Conservation (phyloP, 2,888 invertebrate species). For the Cepaea hortensis region DNA sequence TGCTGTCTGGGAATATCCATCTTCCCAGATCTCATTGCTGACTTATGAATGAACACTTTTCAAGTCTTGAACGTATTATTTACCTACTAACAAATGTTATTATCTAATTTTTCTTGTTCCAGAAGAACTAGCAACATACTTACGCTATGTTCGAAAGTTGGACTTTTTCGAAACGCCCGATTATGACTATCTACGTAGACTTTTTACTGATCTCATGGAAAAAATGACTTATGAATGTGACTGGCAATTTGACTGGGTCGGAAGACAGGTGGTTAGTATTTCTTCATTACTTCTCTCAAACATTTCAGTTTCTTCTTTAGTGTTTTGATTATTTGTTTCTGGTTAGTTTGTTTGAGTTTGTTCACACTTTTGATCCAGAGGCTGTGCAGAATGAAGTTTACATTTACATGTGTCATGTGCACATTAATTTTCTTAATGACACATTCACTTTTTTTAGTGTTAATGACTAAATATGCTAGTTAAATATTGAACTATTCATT, state of each 20-base stretch:
- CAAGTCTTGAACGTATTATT: too few relatives aligned
- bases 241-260: conserved; percentile 76
- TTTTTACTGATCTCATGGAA: conserved; percentile 84
- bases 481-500: too few relatives aligned
- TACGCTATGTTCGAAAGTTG: conserved; percentile 95
- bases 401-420: not conserved
- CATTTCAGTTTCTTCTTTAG: not conserved
- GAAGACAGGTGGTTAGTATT: conserved; percentile 66
- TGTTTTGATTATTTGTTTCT: not conserved
- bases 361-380: not conserved
- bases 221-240: conserved; percentile 74
- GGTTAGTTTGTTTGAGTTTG: not conserved
- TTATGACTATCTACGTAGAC: conserved; percentile 97
- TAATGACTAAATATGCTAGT: too few relatives aligned
- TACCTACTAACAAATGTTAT: not conserved
- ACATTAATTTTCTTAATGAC: too few relatives aligned
- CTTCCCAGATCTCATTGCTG: too few relatives aligned
- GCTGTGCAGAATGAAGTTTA: not conserved
- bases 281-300: not conserved
- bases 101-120: conserved; percentile 69
- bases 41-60: too few relatives aligned
- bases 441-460: too few relatives aligned
- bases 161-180: conserved; percentile 99
- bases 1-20: too few relatives aligned
- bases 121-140: conserved; percentile 98